Evolutionary conservation across 2,797 vertebrate species (phyloP).

Genomic region (Champsocephalus gunnari): DNA sequence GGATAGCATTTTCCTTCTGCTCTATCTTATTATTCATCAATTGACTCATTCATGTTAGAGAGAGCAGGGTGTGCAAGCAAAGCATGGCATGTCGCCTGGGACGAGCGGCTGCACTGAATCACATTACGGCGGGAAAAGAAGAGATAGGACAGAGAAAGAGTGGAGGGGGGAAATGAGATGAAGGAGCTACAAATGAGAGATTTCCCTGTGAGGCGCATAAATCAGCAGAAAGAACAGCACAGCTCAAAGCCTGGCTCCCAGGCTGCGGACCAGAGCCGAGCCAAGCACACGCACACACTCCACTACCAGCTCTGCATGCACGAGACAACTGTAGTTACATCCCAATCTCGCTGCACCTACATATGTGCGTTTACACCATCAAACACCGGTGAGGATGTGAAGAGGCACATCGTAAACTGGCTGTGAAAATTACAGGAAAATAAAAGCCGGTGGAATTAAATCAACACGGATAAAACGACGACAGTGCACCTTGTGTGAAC

Average conservation of each 20-base stretch:
- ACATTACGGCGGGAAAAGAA: slow-evolving; percentile 70
- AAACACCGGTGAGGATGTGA: slow-evolving; percentile 43
- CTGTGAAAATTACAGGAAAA: slow-evolving; percentile 40
- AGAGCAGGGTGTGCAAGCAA: slow-evolving; percentile 73
- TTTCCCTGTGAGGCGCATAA: slow-evolving; percentile 84
- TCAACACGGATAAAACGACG: slow-evolving; percentile 37
- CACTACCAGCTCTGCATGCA: slow-evolving; percentile 39
- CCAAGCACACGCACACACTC: slow-evolving; percentile 30
- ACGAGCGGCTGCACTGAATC: slow-evolving; percentile 79
- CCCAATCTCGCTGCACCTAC: slow-evolving; percentile 46
- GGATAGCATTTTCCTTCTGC: slow-evolving; percentile 75
- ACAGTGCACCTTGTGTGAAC: slow-evolving; percentile 54
- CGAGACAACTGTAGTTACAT: slow-evolving; percentile 44
- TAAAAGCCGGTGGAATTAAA: slow-evolving; percentile 33
- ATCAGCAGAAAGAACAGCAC: slow-evolving; percentile 81
- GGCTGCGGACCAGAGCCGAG: slow-evolving; percentile 68
- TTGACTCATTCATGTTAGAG: slow-evolving; percentile 79
- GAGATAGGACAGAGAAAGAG: slow-evolving; percentile 60
- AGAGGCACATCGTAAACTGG: slow-evolving; percentile 33
- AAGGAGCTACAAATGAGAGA: slow-evolving; percentile 85
- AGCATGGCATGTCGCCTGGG: slow-evolving; percentile 76
- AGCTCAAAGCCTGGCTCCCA: slow-evolving; percentile 77
- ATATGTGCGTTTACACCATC: slow-evolving; percentile 50
- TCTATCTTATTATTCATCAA: slow-evolving; percentile 81
- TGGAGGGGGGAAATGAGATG: slow-evolving; percentile 70